phyloP scores from a whole-genome alignment of 1,140 invertebrate species.

The Pseudomyrmex gracilis region DNA sequence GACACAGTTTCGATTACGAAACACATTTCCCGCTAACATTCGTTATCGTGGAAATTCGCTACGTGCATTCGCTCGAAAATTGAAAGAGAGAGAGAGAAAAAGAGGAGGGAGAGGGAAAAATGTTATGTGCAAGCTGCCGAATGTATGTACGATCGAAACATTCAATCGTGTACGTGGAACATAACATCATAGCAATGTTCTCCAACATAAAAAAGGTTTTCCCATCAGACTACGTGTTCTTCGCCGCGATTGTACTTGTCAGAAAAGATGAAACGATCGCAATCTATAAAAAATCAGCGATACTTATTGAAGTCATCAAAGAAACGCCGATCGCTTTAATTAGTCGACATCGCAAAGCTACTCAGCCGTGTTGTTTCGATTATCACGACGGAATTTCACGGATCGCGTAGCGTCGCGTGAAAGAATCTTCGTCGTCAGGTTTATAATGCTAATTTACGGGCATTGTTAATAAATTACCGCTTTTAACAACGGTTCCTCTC shows the following conservation, averaged over 20 bases:
- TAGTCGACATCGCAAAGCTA: not conserved
- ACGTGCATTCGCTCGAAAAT: not conserved
- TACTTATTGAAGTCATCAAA: not conserved
- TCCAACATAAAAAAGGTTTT: too few species aligned
- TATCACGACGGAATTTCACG: slow-evolving; percentile 30
- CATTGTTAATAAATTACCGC: slow-evolving; percentile 10
- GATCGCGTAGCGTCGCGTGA: not conserved
- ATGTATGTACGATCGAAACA: slow-evolving; percentile 14
- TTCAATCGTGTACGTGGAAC: not conserved
- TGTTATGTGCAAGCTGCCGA: not conserved
- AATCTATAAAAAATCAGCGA: slow-evolving; percentile 18
- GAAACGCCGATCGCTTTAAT: slow-evolving; percentile 29
- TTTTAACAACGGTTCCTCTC: not conserved
- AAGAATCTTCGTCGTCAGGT: slow-evolving; percentile 1
- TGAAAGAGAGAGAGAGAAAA: not conserved
- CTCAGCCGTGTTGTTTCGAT: not conserved
- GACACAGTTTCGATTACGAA: not conserved
- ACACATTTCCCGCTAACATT: not conserved
- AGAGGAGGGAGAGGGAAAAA: too few species aligned
- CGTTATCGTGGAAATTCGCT: not conserved
- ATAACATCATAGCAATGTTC: not conserved
- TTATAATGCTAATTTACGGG: slow-evolving; percentile 31
- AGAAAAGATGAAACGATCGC: not conserved
- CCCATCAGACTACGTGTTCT: not conserved
- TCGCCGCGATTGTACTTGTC: not conserved